Percentiles rank a stretch among this genome's conserved stretches.
These are phyloP conservation scores for Phyllostomus discolor DNA, from an alignment of 2,113 vertebrate genomes.

Conservation along the genomic window DNA sequence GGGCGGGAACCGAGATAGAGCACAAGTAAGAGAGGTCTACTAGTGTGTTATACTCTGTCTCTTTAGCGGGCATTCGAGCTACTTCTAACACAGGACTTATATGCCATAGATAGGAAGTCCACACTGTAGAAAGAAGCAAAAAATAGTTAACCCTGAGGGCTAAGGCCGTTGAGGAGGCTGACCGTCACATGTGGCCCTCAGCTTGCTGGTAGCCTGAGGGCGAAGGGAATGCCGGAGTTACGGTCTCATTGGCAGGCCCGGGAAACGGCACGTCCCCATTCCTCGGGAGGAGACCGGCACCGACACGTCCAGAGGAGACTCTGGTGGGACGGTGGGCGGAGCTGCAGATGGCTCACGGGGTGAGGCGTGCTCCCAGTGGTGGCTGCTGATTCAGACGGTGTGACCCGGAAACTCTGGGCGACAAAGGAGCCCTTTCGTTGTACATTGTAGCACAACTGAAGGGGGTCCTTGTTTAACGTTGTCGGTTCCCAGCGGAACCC, in stretches of 20 bases:
- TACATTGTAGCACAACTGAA: background rate
- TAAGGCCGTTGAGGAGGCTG: background rate
- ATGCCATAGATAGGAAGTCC: background rate
- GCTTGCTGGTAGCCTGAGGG: background rate
- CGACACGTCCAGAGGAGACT: background rate
- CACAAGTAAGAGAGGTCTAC: background rate
- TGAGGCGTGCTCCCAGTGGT: background rate
- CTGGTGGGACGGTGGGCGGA: background rate
- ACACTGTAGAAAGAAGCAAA: background rate
- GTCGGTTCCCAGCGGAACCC: background rate
- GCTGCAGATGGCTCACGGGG: background rate
- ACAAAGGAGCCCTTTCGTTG: background rate
- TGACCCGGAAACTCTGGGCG: background rate
- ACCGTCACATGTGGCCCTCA: background rate
- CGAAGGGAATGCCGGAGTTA: background rate
- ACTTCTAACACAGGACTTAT: background rate
- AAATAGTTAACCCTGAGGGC: background rate
- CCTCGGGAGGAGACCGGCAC: background rate
- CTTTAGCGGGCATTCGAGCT: constrained; percentile 11
- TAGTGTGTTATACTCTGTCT: background rate
- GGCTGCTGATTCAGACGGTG: background rate
- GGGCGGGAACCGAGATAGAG: background rate
- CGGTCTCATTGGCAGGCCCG: background rate
- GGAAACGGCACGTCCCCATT: background rate
- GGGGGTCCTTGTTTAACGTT: background rate